A percentile compares a stretch with the other conserved stretches of the same genome.
phyloP scores from a whole-genome alignment of 1,140 invertebrate species.

The Caenorhabditis tropicalis region DNA sequence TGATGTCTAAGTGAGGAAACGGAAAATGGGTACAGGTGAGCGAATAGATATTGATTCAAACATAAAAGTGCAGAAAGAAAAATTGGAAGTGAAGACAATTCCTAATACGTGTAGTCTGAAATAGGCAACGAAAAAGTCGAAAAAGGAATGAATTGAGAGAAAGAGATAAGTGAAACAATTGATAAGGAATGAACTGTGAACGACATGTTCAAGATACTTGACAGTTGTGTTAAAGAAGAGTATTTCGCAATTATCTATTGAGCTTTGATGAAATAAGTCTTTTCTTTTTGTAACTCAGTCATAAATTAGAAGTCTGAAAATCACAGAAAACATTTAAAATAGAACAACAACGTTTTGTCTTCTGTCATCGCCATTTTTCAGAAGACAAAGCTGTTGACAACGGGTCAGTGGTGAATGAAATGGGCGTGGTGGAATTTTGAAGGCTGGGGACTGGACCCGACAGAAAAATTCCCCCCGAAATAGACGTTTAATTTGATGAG shows the following conservation, averaged over 20 bases:
- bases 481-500: slow-evolving; percentile 36
- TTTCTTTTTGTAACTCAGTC: too few species aligned
- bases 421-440: slow-evolving; percentile 24
- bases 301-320: too few species aligned
- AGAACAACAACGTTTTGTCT: not conserved
- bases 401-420: not conserved
- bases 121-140: not conserved
- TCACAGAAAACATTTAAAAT: not conserved
- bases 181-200: not conserved
- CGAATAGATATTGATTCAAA: not conserved
- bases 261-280: too few species aligned
- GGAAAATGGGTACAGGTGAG: not conserved
- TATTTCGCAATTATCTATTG: not conserved
- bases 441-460: not conserved
- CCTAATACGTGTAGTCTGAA: not conserved
- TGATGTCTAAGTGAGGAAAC: not conserved
- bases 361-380: not conserved
- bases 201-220: not conserved
- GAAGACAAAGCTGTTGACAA: slow-evolving; percentile 23
- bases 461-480: not conserved
- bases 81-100: not conserved
- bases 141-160: not conserved
- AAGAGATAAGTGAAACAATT: not conserved
- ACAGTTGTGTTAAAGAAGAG: not conserved
- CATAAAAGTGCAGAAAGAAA: not conserved